phyloP scores from a whole-genome alignment of 2,113 vertebrate species.

The Rhea pennata region DNA sequence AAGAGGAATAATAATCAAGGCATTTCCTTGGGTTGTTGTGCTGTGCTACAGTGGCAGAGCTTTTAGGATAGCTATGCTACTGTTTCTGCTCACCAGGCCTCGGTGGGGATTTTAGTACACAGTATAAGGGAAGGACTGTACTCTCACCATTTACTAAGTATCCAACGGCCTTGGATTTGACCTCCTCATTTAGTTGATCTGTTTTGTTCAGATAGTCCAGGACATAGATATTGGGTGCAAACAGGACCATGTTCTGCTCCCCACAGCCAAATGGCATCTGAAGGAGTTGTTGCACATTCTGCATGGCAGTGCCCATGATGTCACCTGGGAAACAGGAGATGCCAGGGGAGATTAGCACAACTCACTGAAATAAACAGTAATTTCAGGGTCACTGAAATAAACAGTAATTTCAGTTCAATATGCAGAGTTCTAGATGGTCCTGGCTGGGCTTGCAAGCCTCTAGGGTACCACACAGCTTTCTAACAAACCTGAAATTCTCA shows the following conservation, averaged over 20 bases:
- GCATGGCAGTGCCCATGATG: slow-evolving; percentile 82
- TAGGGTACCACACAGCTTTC: not conserved
- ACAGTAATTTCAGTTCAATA: not conserved
- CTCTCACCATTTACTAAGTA: slow-evolving; percentile 85
- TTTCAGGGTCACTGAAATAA: not conserved
- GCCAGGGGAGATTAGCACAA: not conserved
- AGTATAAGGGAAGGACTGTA: not conserved
- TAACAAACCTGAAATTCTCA: not conserved
- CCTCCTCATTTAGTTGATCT: slow-evolving; percentile 78
- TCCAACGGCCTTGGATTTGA: slow-evolving; percentile 72
- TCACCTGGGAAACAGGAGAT: slow-evolving; percentile 77
- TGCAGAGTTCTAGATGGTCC: not conserved
- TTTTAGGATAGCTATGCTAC: not conserved
- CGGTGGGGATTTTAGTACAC: not conserved
- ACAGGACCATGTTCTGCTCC: slow-evolving; percentile 89
- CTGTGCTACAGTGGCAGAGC: not conserved
- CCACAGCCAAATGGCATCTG: slow-evolving; percentile 89
- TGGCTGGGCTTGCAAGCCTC: not conserved
- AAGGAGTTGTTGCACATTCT: slow-evolving; percentile 84
- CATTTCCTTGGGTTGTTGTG: not conserved
- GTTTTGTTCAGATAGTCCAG: slow-evolving; percentile 85
- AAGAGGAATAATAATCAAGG: not conserved
- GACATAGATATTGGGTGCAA: slow-evolving; percentile 89
- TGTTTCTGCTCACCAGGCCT: not conserved
- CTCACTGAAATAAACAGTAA: not conserved